Evolutionary conservation across 2,888 invertebrate genomes (phyloP).

Genomic region (Teleiodes luculella): DNA sequence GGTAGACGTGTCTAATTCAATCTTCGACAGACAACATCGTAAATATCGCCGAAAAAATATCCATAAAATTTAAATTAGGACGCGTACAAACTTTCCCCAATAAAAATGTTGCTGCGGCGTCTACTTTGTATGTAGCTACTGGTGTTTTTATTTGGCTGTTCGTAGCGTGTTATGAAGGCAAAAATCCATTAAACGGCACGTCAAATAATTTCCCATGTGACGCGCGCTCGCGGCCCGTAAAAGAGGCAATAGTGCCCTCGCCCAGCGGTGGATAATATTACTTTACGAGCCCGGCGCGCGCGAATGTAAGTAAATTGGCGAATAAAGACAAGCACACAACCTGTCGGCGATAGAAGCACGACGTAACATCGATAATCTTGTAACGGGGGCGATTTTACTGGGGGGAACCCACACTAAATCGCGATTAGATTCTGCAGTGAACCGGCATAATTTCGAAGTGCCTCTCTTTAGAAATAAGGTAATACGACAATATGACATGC

Average conservation of each 20-base stretch:
- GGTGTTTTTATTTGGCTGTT: conserved; percentile 69
- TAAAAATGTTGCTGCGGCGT: conserved; percentile 38
- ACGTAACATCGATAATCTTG: conserved; percentile 4
- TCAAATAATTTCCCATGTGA: conserved; percentile 79
- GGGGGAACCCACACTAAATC: background rate
- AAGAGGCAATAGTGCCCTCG: conserved; percentile 76
- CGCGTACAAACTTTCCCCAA: conserved; percentile 26
- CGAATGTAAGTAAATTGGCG: conserved; percentile 75
- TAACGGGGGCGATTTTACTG: background rate
- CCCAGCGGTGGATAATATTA: conserved; percentile 74
- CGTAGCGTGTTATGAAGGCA: conserved; percentile 77
- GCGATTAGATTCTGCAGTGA: background rate
- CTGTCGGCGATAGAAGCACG: conserved; percentile 2
- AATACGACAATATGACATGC: no score
- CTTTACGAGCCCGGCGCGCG: conserved; percentile 72
- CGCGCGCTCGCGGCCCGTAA: conserved; percentile 76
- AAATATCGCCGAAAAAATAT: conserved; percentile 11
- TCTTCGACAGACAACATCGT: conserved; percentile 2
- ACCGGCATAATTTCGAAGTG: no score
- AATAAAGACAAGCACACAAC: conserved; percentile 63
- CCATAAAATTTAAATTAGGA: conserved; percentile 19
- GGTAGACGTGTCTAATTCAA: no score
- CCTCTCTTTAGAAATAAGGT: no score
- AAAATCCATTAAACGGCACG: conserved; percentile 78
- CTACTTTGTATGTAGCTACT: conserved; percentile 41